These are phyloP conservation scores for Recurvirostra avosetta DNA, from an alignment of 2,113 vertebrate genomes.

Conservation along the genomic window DNA sequence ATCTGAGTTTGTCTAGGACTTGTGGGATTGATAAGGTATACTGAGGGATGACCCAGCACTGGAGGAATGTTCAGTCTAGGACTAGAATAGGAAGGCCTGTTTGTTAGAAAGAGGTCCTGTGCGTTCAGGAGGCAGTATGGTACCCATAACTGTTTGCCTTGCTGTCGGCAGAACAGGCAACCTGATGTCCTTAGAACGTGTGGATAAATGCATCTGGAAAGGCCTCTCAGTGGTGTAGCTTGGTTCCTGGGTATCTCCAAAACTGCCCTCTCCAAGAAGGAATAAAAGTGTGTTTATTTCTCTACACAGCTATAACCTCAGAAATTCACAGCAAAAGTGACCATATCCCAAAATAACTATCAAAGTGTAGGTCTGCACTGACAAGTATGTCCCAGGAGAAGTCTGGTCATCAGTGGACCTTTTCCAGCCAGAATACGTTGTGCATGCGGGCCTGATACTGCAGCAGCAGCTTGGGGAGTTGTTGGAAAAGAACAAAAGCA, in stretches of 20 bases:
- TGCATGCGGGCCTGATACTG: background rate
- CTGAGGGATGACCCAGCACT: background rate
- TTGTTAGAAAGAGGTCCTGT: background rate
- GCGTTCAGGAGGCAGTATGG: background rate
- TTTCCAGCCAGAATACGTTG: accelerated
- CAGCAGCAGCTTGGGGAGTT: background rate
- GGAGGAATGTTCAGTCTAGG: background rate
- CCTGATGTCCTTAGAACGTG: background rate
- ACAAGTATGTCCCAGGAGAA: background rate
- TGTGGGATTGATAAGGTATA: background rate
- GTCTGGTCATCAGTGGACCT: background rate
- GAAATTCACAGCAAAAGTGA: background rate
- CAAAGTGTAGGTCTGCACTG: background rate
- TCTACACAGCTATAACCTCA: background rate
- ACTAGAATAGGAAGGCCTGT: background rate
- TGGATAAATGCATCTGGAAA: background rate
- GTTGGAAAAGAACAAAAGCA: background rate
- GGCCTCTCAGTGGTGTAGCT: background rate
- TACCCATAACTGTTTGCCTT: background rate
- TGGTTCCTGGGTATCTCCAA: background rate
- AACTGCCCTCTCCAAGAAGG: background rate
- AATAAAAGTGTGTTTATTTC: background rate
- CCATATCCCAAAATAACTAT: background rate
- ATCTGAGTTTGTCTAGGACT: background rate
- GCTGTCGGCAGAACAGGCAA: background rate